Evolutionary conservation across 2,888 invertebrate genomes (phyloP).

Genomic region (Gastracanthus pulcherrimus): DNA sequence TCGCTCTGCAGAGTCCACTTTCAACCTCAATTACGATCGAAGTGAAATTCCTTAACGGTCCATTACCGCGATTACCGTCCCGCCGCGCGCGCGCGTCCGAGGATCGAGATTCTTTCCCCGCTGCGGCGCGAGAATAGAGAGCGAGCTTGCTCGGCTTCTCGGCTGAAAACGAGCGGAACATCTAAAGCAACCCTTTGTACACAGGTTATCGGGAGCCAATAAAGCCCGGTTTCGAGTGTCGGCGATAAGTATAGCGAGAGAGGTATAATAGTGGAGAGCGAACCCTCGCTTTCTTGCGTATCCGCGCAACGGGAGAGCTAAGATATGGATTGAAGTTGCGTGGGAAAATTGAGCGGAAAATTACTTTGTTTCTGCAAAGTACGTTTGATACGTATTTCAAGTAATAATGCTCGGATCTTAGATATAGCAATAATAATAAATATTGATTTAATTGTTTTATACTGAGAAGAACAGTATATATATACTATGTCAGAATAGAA

Average conservation of each 20-base stretch:
- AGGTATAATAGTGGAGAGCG: no score
- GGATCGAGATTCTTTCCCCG: conserved; percentile 31
- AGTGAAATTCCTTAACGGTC: conserved; percentile 45
- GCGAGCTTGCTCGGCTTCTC: not conserved
- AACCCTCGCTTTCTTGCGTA: no score
- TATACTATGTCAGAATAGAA: no score
- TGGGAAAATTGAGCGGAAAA: no score
- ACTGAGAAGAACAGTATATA: no score
- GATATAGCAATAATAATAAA: no score
- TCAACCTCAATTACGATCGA: conserved; percentile 35
- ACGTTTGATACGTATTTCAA: no score
- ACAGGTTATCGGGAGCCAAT: conserved; percentile 12
- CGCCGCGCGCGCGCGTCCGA: not conserved
- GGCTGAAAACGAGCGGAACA: conserved; percentile 34
- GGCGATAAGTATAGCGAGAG: conserved; percentile 60
- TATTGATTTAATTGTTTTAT: no score
- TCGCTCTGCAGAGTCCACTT: conserved; percentile 23
- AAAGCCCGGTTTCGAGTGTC: conserved; percentile 56
- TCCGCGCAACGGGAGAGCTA: no score
- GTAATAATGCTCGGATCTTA: no score
- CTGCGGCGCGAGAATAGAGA: not conserved
- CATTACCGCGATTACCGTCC: conserved; percentile 43
- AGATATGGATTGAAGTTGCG: no score
- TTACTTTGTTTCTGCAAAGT: no score
- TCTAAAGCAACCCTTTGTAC: conserved; percentile 43